phyloP scores from a whole-genome alignment of 2,888 invertebrate genomes.

The Epirrita christyi region DNA sequence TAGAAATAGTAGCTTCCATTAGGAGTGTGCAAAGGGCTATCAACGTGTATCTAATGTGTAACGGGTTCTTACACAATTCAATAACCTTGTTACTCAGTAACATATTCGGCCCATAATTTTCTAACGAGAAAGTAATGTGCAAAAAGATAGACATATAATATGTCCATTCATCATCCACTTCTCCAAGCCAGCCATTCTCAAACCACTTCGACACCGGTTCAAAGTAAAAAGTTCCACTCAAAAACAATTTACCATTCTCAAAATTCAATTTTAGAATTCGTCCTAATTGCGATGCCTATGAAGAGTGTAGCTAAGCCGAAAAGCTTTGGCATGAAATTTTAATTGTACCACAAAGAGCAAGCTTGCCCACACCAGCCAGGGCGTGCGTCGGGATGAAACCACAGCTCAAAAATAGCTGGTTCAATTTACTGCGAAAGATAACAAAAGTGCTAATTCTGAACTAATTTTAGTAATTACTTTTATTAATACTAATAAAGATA shows the following conservation, averaged over 20 bases:
- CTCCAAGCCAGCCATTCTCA: slow-evolving; percentile 15
- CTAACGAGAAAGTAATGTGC: too few relatives aligned
- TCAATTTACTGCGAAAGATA: background rate
- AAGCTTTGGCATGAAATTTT: slow-evolving; percentile 63
- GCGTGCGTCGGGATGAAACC: slow-evolving; percentile 17
- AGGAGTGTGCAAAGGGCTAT: too few relatives aligned
- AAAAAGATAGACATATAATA: background rate
- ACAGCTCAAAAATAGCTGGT: slow-evolving; percentile 17
- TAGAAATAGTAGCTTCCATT: too few relatives aligned
- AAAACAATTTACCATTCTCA: slow-evolving; percentile 32
- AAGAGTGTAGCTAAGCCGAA: slow-evolving; percentile 45
- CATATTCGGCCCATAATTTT: too few relatives aligned
- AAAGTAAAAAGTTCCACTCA: slow-evolving; percentile 29
- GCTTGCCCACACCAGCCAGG: slow-evolving; percentile 29
- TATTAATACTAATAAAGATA: too few relatives aligned
- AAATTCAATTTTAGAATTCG: slow-evolving; percentile 36
- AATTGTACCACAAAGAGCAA: slow-evolving; percentile 64
- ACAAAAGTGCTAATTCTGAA: too few relatives aligned
- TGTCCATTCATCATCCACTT: slow-evolving; percentile 18
- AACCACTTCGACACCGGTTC: slow-evolving; percentile 23
- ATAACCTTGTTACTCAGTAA: too few relatives aligned
- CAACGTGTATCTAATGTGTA: too few relatives aligned
- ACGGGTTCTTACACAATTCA: too few relatives aligned
- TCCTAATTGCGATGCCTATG: slow-evolving; percentile 40
- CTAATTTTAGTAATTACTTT: too few relatives aligned